Conservation (phyloP, 2,888 invertebrate species). For the Callimorpha dominula region DNA sequence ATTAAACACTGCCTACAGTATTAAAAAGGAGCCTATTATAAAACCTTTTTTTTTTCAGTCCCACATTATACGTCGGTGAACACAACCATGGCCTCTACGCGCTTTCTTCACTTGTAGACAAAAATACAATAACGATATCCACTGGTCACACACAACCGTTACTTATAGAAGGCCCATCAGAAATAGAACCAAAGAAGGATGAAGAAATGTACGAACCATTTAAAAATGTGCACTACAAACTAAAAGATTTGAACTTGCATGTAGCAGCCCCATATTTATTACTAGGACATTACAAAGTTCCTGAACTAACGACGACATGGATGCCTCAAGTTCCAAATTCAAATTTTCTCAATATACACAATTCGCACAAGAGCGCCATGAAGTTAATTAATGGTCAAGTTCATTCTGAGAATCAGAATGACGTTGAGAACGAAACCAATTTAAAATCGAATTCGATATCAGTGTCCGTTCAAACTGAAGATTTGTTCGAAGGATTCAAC, state of each 20-base stretch:
- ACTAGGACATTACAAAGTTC: constrained; percentile 91
- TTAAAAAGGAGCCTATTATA: neutral
- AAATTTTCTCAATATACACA: constrained; percentile 67
- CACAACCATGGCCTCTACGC: constrained; percentile 95
- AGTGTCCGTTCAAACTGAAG: constrained; percentile 88
- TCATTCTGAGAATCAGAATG: constrained; percentile 67
- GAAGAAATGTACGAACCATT: constrained; percentile 80
- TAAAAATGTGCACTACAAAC: constrained; percentile 81
- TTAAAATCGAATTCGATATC: constrained; percentile 78
- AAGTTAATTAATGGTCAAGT: constrained; percentile 80
- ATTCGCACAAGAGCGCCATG: constrained; percentile 61
- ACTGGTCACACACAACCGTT: constrained; percentile 90
- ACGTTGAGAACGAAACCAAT: constrained; percentile 79
- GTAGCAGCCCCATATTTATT: constrained; percentile 81
- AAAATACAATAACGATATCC: constrained; percentile 93
- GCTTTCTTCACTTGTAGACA: constrained; percentile 96
- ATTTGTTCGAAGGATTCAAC: constrained; percentile 77
- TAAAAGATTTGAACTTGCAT: constrained; percentile 77
- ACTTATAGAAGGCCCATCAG: constrained; percentile 90
- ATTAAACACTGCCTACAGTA: no score
- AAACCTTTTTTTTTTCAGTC: constrained; percentile 85
- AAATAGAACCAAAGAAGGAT: constrained; percentile 58
- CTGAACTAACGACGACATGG: constrained; percentile 86
- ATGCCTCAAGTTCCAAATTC: constrained; percentile 75
- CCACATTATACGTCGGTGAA: constrained; percentile 97